phyloP scores from a whole-genome alignment of 2,888 invertebrate species.

The Zaprionus lineosus region DNA sequence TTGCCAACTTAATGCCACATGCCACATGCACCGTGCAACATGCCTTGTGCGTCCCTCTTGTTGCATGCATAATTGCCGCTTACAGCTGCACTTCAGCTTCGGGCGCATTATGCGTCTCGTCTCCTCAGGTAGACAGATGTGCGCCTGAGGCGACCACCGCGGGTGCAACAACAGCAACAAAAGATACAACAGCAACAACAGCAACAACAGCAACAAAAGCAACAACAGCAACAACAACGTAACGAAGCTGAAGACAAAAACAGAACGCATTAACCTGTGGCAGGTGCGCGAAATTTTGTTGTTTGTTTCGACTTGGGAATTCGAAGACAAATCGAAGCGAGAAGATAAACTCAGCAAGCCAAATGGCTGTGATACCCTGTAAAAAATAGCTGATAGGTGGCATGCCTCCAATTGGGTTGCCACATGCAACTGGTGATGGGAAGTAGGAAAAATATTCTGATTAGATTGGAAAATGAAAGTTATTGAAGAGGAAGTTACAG shows the following conservation, averaged over 20 bases:
- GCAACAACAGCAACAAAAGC: background rate
- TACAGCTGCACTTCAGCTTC: conserved; percentile 35
- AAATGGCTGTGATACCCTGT: conserved; percentile 36
- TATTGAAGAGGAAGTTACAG: too few species aligned
- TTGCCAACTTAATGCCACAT: conserved; percentile 1
- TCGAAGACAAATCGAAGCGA: conserved; percentile 55
- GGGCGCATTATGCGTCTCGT: conserved; percentile 17
- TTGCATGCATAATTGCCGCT: conserved; percentile 42
- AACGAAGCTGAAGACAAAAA: background rate
- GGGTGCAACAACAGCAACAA: conserved; percentile 16
- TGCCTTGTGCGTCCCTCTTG: too few species aligned
- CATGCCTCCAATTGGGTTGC: too few species aligned
- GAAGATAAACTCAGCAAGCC: conserved; percentile 15
- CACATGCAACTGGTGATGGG: too few species aligned
- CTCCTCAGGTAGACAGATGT: conserved; percentile 50
- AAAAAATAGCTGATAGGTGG: background rate
- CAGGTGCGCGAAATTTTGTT: conserved; percentile 70
- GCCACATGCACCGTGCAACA: too few species aligned
- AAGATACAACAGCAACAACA: background rate
- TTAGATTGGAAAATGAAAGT: too few species aligned
- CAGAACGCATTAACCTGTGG: conserved; percentile 38
- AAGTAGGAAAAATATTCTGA: too few species aligned
- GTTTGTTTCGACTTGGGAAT: conserved; percentile 33
- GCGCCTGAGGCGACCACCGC: conserved; percentile 35
- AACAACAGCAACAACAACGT: background rate